Evolutionary conservation across 2,888 invertebrate genomes (phyloP).

Genomic region (Hermaeophaga mercurialis): DNA sequence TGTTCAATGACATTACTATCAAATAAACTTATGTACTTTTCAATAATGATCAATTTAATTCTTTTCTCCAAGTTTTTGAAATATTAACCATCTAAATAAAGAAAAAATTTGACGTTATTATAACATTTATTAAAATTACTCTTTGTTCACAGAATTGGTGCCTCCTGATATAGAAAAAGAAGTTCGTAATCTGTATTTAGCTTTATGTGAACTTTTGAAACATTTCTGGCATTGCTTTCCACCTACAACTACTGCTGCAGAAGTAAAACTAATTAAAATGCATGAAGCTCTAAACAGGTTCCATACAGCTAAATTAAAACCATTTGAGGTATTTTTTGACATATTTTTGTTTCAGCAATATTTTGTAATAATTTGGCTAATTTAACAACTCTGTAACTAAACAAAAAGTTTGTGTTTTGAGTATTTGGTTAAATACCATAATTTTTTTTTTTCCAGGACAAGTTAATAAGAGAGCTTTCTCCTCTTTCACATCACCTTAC

Average conservation of each 20-base stretch:
- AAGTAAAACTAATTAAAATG: slow-evolving; percentile 84
- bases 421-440: slow-evolving; percentile 15
- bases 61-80: no score
- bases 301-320: slow-evolving; percentile 82
- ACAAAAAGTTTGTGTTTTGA: not conserved
- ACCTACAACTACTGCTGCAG: slow-evolving; percentile 72
- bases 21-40: no score
- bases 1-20: no score
- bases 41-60: no score
- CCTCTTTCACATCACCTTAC: slow-evolving; percentile 81
- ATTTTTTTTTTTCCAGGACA: slow-evolving; percentile 71
- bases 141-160: slow-evolving; percentile 70
- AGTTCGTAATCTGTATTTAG: slow-evolving; percentile 81
- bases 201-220: slow-evolving; percentile 84
- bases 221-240: slow-evolving; percentile 97
- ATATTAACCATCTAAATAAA: slow-evolving; percentile 1
- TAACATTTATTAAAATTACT: no score
- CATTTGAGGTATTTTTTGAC: slow-evolving; percentile 69
- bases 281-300: slow-evolving; percentile 88
- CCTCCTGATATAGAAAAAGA: slow-evolving; percentile 83
- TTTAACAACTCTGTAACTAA: no score
- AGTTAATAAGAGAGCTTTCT: slow-evolving; percentile 79
- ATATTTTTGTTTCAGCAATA: no score
- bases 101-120: no score
- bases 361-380: no score